Base-by-base conservation (phyloP, 1,140 invertebrate species). In the Neotoxoptera formosana region DNA sequence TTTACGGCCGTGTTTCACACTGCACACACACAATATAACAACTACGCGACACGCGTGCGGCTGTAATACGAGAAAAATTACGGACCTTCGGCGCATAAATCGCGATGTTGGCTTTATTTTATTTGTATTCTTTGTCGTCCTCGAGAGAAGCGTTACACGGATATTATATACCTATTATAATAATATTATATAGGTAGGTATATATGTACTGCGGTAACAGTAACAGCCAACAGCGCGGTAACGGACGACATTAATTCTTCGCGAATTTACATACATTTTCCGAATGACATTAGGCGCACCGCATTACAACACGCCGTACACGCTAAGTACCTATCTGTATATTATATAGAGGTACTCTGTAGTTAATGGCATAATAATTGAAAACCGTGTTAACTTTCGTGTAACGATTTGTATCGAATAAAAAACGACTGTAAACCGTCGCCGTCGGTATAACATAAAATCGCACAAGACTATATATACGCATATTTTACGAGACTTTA, bases 1-100 rank as follows among this genome's bases (percentile, higher is more conserved):
- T 89, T 89, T 53, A 89, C 87, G 53, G 20, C 48, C 87, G 34
- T 53, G 87, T 89, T 89, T 89, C 87, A 89, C 87, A 89, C 87
- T 53, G 53, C 48, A 89, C 87, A 89, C 87, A 53, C n/a, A n/a
- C n/a, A n/a, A n/a, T n/a, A n/a, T 89, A 53, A 89, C n/a, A 51
- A 53, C n/a, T n/a, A n/a, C 21, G 60, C 60, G 25, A 89, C 48
- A 53, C 48, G 34, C 9, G 83, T 36, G 83, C 2, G 2, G 25
- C 9, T n/a, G n/a, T n/a, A 34, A 53, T 53, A 3, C 86, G 87
- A 89, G 87, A 53, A 89, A 88, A 53, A 89, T 86, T 2, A 41
- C 83, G 21, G 36, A 86, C 36, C 83, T 21, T 11, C 11, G 23
- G 23, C 14, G 17, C 11, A 47, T 88, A 88, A 88, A 88, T 88